These are phyloP conservation scores for Gadus chalcogrammus DNA, from an alignment of 2,113 vertebrate species.

Conservation along the genomic window DNA sequence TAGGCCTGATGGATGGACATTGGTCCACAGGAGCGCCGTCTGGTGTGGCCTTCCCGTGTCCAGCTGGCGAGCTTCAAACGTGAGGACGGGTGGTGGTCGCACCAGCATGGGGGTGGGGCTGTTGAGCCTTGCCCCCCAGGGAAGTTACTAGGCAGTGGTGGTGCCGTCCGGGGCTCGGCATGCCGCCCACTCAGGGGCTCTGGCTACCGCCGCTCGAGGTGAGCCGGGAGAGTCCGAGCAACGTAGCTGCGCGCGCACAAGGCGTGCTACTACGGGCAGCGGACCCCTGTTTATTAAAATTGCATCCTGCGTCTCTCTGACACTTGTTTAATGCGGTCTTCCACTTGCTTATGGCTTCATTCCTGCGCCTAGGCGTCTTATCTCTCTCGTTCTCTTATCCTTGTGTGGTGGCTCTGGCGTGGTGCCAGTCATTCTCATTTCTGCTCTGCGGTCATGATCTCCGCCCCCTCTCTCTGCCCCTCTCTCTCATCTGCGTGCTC, in stretches of 20 bases:
- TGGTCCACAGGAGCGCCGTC: constrained; percentile 65
- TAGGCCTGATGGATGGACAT: constrained; percentile 34
- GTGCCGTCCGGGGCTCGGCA: too few relatives aligned
- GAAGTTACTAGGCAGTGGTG: constrained; percentile 78
- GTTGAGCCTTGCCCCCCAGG: constrained; percentile 82
- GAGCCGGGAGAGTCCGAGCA: too few relatives aligned
- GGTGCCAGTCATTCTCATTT: too few relatives aligned
- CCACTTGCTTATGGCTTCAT: neutral
- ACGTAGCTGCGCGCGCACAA: too few relatives aligned
- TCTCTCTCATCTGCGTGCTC: too few relatives aligned
- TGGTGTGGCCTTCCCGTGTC: constrained; percentile 71
- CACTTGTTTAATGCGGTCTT: neutral
- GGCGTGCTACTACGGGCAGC: too few relatives aligned
- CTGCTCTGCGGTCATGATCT: neutral
- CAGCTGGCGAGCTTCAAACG: constrained; percentile 70
- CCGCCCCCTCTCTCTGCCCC: constrained; percentile 18
- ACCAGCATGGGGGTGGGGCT: too few relatives aligned
- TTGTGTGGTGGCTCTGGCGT: too few relatives aligned
- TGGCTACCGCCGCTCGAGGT: too few relatives aligned
- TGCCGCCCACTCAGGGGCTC: too few relatives aligned
- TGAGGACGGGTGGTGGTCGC: too few relatives aligned
- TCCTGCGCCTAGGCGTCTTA: neutral
- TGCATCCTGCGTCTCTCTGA: neutral
- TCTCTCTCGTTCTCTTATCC: neutral
- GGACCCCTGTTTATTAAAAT: too few relatives aligned